phyloP scores from a whole-genome alignment of 1,140 invertebrate species.

The Phymastichus coffea region DNA sequence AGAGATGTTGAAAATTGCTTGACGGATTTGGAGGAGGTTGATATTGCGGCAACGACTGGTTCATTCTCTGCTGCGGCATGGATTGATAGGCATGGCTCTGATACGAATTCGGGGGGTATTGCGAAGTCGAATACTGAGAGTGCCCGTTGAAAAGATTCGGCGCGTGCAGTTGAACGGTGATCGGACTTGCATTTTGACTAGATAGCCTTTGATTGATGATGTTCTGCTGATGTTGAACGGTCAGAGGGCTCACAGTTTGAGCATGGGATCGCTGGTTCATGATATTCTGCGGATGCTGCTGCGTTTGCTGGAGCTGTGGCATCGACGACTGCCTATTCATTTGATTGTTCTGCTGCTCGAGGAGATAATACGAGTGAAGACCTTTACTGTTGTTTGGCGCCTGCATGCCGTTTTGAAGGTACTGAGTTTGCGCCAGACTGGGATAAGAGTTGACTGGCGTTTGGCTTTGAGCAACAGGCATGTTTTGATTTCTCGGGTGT shows the following conservation, averaged over 20 bases:
- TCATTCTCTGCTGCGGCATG: slow-evolving; percentile 43
- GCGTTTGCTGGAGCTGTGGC: slow-evolving; percentile 33
- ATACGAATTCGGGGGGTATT: slow-evolving; percentile 44
- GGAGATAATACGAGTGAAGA: slow-evolving; percentile 46
- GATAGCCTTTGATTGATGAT: slow-evolving; percentile 18
- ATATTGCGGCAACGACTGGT: slow-evolving; percentile 48
- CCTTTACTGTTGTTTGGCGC: slow-evolving; percentile 34
- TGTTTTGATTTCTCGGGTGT: slow-evolving; percentile 44
- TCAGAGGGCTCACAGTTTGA: slow-evolving; percentile 32
- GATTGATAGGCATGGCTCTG: slow-evolving; percentile 43
- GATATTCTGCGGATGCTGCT: slow-evolving; percentile 32
- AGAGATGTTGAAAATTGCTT: slow-evolving; percentile 37
- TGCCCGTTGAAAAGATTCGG: slow-evolving; percentile 41
- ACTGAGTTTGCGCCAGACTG: slow-evolving; percentile 44
- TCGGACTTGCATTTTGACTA: slow-evolving; percentile 38
- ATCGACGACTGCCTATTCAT: slow-evolving; percentile 47
- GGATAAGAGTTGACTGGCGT: slow-evolving; percentile 51
- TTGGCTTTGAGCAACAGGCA: slow-evolving; percentile 42
- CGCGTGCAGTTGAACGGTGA: slow-evolving; percentile 49
- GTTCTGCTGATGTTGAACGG: slow-evolving; percentile 12
- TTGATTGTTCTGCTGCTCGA: slow-evolving; percentile 54
- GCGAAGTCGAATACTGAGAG: slow-evolving; percentile 37
- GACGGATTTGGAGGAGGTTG: slow-evolving; percentile 47
- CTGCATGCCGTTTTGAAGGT: slow-evolving; percentile 38
- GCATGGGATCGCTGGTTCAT: slow-evolving; percentile 43